Percentiles rank a stretch among this genome's conserved stretches.
Conservation (phyloP, 2,888 invertebrate genomes). For the Acanthopleura granulata region DNA sequence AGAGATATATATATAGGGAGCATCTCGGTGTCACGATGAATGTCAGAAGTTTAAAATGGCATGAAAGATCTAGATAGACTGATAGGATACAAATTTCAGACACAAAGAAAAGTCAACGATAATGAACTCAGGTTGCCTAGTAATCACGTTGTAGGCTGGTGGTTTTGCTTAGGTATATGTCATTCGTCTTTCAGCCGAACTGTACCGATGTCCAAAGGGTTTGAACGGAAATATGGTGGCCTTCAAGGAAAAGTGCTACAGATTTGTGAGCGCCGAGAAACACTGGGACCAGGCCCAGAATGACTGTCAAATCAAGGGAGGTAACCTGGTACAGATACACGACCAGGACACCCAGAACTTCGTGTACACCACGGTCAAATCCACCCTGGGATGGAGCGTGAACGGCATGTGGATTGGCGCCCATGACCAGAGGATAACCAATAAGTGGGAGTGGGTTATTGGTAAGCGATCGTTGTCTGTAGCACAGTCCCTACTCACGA, state of each 20-base stretch:
- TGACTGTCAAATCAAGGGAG: slow-evolving; percentile 15
- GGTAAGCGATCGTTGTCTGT: no score
- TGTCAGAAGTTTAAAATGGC: no score
- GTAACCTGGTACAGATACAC: slow-evolving; percentile 10
- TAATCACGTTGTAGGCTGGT: no score
- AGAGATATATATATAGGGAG: no score
- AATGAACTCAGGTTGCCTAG: no score
- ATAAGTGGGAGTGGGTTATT: background rate
- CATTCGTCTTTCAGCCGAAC: background rate
- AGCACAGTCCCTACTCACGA: no score
- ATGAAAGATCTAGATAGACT: no score
- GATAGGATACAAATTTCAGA: no score
- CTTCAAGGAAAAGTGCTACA: background rate
- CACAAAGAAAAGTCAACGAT: no score
- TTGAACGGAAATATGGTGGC: background rate
- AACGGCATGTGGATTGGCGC: slow-evolving; percentile 16
- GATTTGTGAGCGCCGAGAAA: background rate
- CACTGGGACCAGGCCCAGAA: slow-evolving; percentile 9
- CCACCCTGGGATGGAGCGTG: background rate
- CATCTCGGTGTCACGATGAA: no score
- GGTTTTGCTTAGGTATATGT: no score
- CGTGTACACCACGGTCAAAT: background rate
- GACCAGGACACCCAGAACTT: slow-evolving; percentile 7
- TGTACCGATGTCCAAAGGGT: slow-evolving; percentile 6
- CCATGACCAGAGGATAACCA: background rate